Base-by-base conservation (phyloP, 2,888 invertebrate species). In the Oxycera nigricornis region DNA sequence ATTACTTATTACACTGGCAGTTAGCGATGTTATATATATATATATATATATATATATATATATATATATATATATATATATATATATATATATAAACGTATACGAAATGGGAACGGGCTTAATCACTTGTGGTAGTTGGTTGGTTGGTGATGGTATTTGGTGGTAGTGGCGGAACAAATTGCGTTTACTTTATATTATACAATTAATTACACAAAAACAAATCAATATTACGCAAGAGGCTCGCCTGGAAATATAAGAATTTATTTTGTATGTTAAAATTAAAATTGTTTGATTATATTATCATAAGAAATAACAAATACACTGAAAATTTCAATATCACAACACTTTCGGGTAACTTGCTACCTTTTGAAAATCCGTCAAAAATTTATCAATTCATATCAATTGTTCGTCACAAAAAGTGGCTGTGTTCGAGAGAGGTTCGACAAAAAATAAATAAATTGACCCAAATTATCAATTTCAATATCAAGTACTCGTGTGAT, bases 241-340 rank as follows among this genome's bases (percentile, higher is more conserved):
- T 79, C 72, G 76, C 78, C 79, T 79, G 79, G 77, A 77, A 79
- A 77, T 77, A 78, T 78, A 77, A 78, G 74, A 76, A 78, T 46
- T 46, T 11, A 46, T 46, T 46, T n/a, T 46, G 17, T 46, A 46
- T 46, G 46, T 46, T 14, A 76, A 35, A 55, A 72, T 61, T 3
- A 30, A 55, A 30, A 73, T 28, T 46, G 17, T 22, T 70, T 52
- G 4, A 28, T 46, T 46, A 72, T 17, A 68, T 68, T 68, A 17
- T 65, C 39, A 3, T 17, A 26, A 46, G 46, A n/a, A 55, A 2
- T 9, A n/a, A 68, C 50, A 72, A 26, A 31, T 22, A 50, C 61
- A 35, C 26, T 73, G 20, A 31, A 70, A 57, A 57, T 68, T 46
- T 22, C 1, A 17, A 22, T 50, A 30, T 9, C 24, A 35, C 11